Evolutionary conservation across 2,797 vertebrate species (phyloP), one percentile per base, ranked within the genome.

Genomic region (Cryptoprocta ferox): DNA sequence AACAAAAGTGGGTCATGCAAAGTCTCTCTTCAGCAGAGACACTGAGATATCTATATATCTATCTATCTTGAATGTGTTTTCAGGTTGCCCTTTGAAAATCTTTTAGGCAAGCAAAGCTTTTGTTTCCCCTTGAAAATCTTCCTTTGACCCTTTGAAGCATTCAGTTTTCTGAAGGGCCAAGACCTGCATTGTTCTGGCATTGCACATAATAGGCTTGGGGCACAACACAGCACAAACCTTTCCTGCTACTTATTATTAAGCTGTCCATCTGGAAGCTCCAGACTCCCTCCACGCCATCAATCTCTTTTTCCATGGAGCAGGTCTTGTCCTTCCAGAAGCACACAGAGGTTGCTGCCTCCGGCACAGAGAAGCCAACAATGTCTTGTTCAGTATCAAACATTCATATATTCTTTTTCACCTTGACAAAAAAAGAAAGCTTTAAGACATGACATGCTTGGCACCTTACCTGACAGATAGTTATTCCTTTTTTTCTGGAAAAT

Each of bases 401-500:
- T 81, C 83, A 19, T 39, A 6, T 79, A 70, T 48, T 91, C 68
- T 80, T 70, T 73, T 28, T 14, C 7, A 5, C 32, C 26, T 26
- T 63, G 28, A 48, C 91, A 75, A n/a, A 10, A 45, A 66, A 87
- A 39, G 35, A 56, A 26, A 13, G 24, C 70, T 89, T 75, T 30
- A 78, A 83, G 90, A n/a, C 35, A 71, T 30, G 82, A 8, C 15
- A 89, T 35, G 9, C 28, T 71, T 50, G 80, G 76, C n/a, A 88
- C 61, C 0, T 6, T 92, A 71, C 66, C 37, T 84, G 75, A 84
- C 21, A 37, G 53, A 26, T 28, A 35, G 5, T 76, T 45, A 45
- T 68, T 28, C 35, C 48, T 80, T 85, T 56, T 63, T 37, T 61
- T 45, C n/a, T 89, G 70, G 42, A 79, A 88, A 93, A 66, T 18